Conservation (phyloP, 2,113 vertebrate genomes). For the Nannobrachium achirus region DNA sequence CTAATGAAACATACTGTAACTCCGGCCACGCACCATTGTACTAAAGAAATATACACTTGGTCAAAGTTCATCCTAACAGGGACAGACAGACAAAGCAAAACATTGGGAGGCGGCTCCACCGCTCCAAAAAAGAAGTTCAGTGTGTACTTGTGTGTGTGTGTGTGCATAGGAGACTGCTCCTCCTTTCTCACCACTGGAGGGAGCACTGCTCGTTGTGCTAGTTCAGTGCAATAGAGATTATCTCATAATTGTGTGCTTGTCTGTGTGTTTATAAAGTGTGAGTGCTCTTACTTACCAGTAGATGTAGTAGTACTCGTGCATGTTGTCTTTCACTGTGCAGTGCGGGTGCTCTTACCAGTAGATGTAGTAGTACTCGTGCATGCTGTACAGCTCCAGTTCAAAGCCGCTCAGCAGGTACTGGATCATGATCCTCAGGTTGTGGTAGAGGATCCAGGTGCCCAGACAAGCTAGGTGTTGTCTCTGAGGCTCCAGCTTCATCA, state of each 20-base stretch:
- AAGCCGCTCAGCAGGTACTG: conserved; percentile 98
- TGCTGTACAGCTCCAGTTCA: conserved; percentile 97
- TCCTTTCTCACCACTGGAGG: too few species aligned
- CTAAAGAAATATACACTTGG: too few species aligned
- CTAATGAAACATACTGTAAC: too few species aligned
- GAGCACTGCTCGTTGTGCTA: too few species aligned
- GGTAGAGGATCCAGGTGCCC: conserved; percentile 98
- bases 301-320: conserved; percentile 99
- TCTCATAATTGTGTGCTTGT: background rate
- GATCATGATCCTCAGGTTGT: conserved; percentile 98
- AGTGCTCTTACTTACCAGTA: conserved; percentile 89
- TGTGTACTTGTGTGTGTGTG: background rate
- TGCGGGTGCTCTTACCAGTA: conserved; percentile 85
- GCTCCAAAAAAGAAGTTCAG: too few species aligned
- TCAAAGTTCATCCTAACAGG: too few species aligned
- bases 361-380: conserved; percentile 99
- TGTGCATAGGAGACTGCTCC: background rate
- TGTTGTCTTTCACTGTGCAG: conserved; percentile 86
- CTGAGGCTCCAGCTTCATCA: conserved; percentile 97
- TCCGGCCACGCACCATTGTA: too few species aligned
- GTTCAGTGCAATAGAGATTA: too few species aligned
- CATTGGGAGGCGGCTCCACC: too few species aligned
- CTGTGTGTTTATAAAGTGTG: background rate
- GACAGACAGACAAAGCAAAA: too few species aligned
- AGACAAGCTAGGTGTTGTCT: conserved; percentile 96